phyloP scores from a whole-genome alignment of 2,797 vertebrate genomes.

The Jordanella pulchra region DNA sequence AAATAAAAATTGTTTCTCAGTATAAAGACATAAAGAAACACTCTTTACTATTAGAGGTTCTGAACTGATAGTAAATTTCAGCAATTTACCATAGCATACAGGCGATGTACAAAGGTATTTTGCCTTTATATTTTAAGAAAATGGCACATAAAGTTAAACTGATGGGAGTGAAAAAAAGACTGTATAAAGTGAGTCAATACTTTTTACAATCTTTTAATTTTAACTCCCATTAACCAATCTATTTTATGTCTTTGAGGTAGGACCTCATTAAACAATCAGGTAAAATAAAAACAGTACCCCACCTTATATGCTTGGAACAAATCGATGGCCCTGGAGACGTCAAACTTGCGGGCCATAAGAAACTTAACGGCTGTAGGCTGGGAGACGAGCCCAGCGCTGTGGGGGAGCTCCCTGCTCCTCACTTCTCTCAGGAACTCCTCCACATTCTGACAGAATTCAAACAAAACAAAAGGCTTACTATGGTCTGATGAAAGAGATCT shows the following conservation, averaged over 20 bases:
- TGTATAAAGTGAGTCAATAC: neutral
- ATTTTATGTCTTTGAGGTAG: neutral
- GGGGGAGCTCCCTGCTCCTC: conserved; percentile 80
- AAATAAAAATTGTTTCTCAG: neutral
- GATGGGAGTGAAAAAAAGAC: neutral
- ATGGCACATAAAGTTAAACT: neutral
- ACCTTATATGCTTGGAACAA: conserved; percentile 88
- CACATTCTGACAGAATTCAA: conserved; percentile 72
- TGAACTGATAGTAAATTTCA: neutral
- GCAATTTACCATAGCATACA: neutral
- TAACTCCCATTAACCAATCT: too few species aligned
- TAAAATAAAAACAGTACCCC: conserved; percentile 4
- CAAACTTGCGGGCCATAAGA: conserved; percentile 88
- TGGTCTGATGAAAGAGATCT: neutral
- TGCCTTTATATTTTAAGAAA: neutral
- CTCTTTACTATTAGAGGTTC: neutral
- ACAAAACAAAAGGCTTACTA: conserved; percentile 5
- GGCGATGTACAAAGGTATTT: neutral
- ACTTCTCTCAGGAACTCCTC: conserved; percentile 85
- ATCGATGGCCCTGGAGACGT: conserved; percentile 83
- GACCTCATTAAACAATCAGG: neutral
- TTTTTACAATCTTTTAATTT: neutral
- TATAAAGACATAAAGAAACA: neutral
- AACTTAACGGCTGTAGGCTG: conserved; percentile 86
- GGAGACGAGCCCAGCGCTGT: conserved; percentile 82